Base-by-base conservation (phyloP, 2,113 vertebrate species). In the Myxocyprinus asiaticus region DNA sequence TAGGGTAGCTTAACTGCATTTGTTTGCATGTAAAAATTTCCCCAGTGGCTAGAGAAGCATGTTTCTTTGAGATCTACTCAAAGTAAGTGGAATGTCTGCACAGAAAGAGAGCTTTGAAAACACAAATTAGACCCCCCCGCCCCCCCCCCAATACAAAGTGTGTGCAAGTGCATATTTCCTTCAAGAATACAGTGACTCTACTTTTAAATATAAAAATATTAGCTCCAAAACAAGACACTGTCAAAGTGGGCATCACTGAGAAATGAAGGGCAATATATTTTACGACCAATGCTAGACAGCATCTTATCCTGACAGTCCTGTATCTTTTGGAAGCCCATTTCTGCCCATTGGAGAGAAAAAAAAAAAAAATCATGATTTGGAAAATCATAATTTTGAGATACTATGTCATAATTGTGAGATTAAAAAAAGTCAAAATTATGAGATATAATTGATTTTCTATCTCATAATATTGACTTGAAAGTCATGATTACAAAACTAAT, bases 91-190 rank as follows among this genome's bases (percentile, higher is more conserved):
- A 78, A 71, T 64, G 51, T 47, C 58, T 67, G 17, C 65, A 45
- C 55, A 67, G 78, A 56, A 45, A 72, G 14, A 72, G 42, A 47
- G 17, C 42, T 47, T 14, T 58, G 43, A 50, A 50, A 62, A 4
- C 14, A 74, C 45, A 48, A 48, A 71, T 72, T 76, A 77, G 78
- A 81, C 69, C 59, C 6, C 6, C 55, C 42, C 22, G 22, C n/a
- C n/a, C 55, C 76, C 47, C 59, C 56, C 59, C 73, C 58, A 62
- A 1, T 55, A 81, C 59, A 80, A 84, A 84, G 86, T 82, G 78
- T 81, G 69, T 59, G 79, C 82, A 84, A 81, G 80, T 78, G 86
- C 82, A 80, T 71, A 73, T 64, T 61, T 59, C 71, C 71, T 83
- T 84, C 84, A 79, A 76, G 82, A 78, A 68, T 80, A 81, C 66